Evolutionary conservation across 2,888 invertebrate genomes (phyloP), one percentile per base, ranked within the genome.

Genomic region (Frankliniella intonsa): DNA sequence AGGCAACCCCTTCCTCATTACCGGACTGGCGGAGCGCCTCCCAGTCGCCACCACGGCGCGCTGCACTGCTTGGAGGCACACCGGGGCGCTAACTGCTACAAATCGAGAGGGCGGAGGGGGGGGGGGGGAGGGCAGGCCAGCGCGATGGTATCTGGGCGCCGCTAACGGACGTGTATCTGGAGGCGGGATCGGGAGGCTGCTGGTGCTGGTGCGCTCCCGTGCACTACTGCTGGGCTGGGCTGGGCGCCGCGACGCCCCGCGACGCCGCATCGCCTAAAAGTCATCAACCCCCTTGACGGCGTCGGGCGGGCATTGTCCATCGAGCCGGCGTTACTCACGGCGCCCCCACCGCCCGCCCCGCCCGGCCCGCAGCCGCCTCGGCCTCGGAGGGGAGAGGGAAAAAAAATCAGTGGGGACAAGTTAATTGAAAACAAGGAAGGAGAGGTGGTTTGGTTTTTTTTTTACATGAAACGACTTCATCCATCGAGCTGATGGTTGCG

Each of bases 141-240:
- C 22, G 22, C 25, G 69, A 76, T 76, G 69, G 10, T 76, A 76
- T 76, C 69, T 22, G 25, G 9, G 62, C 14, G 55, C 55, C 55
- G 69, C 69, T 25, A 76, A 76, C 69, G 69, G 69, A 25, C 25
- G 69, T 25, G 69, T 76, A 76, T 76, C 69, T 76, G 69, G 69
- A 22, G 8, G n/a, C 69, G 25, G 69, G 69, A 76, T 76, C 69
- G 69, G 69, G 10, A n/a, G 19, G 62, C 55, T 2, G 55, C 62
- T n/a, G 62, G 19, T 17, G 62, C 62, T 38, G 14, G 55, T 19
- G 12, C 55, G 11, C 55, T 38, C 38, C 38, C 38, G 38, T 38
- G 38, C 38, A 38, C 38, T 38, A 38, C 38, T 38, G 38, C 38
- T 5, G n/a, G n/a, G n/a, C n/a, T n/a, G n/a, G 55, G 55, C 65